phyloP scores from a whole-genome alignment of 2,888 invertebrate genomes.

The Drosophila mimetica region DNA sequence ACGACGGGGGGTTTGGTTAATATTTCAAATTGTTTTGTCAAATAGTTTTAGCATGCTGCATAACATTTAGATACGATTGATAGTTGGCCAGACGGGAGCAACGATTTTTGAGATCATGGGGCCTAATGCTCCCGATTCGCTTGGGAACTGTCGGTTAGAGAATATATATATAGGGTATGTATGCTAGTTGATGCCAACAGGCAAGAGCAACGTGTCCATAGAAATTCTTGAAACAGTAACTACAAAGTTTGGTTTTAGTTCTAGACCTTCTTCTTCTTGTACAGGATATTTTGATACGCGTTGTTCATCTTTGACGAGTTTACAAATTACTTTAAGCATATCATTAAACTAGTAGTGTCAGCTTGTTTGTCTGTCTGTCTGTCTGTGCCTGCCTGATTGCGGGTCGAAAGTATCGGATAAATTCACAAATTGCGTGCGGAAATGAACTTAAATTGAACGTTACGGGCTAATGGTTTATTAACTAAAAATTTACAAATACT shows the following conservation, averaged over 20 bases:
- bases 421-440: conserved; percentile 51
- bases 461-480: conserved; percentile 68
- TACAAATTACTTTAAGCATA: conserved; percentile 27
- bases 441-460: conserved; percentile 57
- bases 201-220: conserved; percentile 39
- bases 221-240: conserved; percentile 44
- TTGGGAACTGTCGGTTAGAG: conserved; percentile 17
- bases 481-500: conserved; percentile 75
- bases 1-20: conserved; percentile 75
- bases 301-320: conserved; percentile 49
- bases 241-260: conserved; percentile 45
- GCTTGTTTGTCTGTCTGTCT: conserved; percentile 7
- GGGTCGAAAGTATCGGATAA: conserved; percentile 45
- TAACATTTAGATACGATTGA: conserved; percentile 37
- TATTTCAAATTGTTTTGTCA: conserved; percentile 44
- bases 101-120: conserved; percentile 40
- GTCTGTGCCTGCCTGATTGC: conserved; percentile 16
- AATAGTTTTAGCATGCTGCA: conserved; percentile 28
- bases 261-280: conserved; percentile 27
- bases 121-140: conserved; percentile 19
- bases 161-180: conserved; percentile 17
- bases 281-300: conserved; percentile 65
- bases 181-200: conserved; percentile 35
- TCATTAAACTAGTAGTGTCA: conserved; percentile 32
- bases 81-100: conserved; percentile 29